Conservation (phyloP, 2,888 invertebrate genomes). For the Epistrophella euchroma region DNA sequence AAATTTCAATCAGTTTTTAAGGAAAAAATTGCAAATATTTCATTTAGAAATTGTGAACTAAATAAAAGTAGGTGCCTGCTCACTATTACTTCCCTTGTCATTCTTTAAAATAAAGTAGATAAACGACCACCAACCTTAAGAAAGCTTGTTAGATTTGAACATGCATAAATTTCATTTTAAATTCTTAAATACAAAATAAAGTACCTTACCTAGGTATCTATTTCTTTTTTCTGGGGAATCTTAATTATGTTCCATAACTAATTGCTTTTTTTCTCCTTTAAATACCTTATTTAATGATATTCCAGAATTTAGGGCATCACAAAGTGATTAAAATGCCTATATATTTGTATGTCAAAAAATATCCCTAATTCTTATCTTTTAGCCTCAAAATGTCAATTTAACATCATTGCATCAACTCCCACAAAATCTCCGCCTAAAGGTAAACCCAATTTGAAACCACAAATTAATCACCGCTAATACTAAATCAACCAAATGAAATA, state of each 20-base stretch:
- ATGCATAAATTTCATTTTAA: no score
- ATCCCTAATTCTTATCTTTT: constrained; percentile 15
- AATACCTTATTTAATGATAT: neutral
- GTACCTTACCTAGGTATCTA: no score
- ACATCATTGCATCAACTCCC: constrained; percentile 35
- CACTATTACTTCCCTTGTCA: no score
- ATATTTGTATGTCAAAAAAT: constrained; percentile 7
- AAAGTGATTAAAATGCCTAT: constrained; percentile 8
- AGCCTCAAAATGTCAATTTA: constrained; percentile 38
- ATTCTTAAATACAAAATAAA: no score
- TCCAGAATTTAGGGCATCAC: neutral
- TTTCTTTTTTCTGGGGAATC: neutral
- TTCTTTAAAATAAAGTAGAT: no score
- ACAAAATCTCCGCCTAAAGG: constrained; percentile 63
- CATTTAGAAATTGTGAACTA: no score
- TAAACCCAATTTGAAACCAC: constrained; percentile 34
- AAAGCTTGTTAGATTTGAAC: no score
- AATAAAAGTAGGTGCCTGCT: no score
- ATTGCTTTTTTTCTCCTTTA: neutral
- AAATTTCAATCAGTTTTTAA: no score
- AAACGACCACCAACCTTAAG: no score
- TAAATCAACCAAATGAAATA: constrained; percentile 73
- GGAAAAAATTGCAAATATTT: no score
- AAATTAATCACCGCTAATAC: constrained; percentile 69
- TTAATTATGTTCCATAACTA: neutral